phyloP scores from a whole-genome alignment of 2,888 invertebrate species.

The Lasioglossum zephyrum region DNA sequence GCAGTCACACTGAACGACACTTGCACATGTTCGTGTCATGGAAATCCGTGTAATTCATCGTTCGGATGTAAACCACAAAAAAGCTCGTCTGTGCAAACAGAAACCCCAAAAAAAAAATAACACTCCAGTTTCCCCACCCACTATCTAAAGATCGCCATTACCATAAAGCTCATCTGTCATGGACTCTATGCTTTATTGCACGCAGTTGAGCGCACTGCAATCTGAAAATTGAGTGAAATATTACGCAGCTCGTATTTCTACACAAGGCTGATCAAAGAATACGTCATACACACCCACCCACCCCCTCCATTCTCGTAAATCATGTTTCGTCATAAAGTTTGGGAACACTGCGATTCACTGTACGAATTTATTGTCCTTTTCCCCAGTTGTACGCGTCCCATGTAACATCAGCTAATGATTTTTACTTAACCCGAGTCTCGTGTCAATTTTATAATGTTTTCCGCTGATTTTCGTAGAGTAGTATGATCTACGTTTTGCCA shows the following conservation, averaged over 20 bases:
- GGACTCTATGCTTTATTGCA: conserved; percentile 16
- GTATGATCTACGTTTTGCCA: neutral
- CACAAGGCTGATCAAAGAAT: conserved; percentile 15
- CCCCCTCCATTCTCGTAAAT: neutral
- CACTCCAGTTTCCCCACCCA: neutral
- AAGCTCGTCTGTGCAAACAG: conserved; percentile 6
- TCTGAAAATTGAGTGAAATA: conserved; percentile 34
- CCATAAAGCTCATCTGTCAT: conserved; percentile 22
- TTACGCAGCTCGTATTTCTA: conserved; percentile 14
- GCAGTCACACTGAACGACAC: conserved; percentile 8
- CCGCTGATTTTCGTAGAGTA: too few relatives aligned
- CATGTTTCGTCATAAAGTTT: conserved; percentile 2
- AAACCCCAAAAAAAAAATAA: neutral
- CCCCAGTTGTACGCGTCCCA: neutral
- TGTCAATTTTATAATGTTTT: neutral
- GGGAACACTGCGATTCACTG: neutral
- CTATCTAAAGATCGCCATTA: conserved; percentile 31
- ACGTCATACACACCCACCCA: neutral
- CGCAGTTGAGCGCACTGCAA: conserved; percentile 15
- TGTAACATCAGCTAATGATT: neutral
- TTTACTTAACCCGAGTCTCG: neutral
- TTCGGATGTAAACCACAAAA: conserved; percentile 21
- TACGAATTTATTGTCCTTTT: neutral
- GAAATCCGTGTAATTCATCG: conserved; percentile 37
- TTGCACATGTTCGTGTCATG: conserved; percentile 2